Evolutionary conservation across 2,888 invertebrate genomes (phyloP).

Genomic region (Dinocampus coccinellae): DNA sequence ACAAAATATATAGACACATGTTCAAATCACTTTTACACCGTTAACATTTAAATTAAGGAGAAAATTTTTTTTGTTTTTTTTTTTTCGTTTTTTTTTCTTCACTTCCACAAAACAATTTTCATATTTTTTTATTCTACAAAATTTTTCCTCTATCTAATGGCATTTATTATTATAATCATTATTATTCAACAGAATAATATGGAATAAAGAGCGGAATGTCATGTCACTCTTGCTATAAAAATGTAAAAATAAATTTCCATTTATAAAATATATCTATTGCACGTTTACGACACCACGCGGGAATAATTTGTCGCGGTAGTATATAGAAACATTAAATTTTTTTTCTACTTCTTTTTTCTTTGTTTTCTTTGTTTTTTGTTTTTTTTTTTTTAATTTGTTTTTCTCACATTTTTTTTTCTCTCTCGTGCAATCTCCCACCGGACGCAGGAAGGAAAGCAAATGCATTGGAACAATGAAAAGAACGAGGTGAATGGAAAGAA

Average conservation of each 20-base stretch:
- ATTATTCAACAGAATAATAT: background rate
- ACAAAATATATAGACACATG: no score
- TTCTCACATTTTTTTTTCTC: background rate
- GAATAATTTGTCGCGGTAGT: constrained; percentile 42
- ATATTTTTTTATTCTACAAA: no score
- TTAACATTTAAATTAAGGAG: no score
- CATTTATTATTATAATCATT: background rate
- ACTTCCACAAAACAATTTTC: no score
- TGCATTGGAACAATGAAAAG: constrained; percentile 24
- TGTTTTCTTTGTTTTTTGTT: background rate
- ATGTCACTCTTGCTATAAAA: background rate
- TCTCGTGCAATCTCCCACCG: constrained; percentile 19
- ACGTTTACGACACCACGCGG: constrained; percentile 40
- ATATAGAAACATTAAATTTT: constrained; percentile 26
- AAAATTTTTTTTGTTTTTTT: no score
- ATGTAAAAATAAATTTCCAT: constrained; percentile 36
- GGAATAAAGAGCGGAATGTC: background rate
- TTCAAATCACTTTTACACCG: no score
- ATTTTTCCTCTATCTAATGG: no score
- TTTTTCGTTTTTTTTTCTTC: no score
- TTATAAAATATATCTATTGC: constrained; percentile 18
- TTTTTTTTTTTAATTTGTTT: no score
- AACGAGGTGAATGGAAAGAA: constrained; percentile 8
- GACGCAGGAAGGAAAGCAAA: constrained; percentile 27
- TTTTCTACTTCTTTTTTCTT: background rate